phyloP scores from a whole-genome alignment of 2,888 invertebrate species.

The Cylloceria caligata region DNA sequence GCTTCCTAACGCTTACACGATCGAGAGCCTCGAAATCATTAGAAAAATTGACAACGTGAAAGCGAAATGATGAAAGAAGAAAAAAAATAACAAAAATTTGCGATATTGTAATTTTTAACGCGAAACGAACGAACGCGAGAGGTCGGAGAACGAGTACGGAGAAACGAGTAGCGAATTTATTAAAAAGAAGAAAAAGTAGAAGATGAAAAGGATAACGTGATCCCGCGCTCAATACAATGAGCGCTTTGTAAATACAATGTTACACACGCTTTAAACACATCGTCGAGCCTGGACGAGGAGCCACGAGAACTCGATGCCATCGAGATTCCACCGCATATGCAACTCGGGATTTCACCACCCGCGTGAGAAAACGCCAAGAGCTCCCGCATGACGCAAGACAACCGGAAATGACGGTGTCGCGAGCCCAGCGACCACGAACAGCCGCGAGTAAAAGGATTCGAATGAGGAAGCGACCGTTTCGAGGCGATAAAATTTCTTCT shows the following conservation, averaged over 20 bases:
- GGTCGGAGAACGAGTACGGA: constrained; percentile 61
- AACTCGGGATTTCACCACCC: constrained; percentile 10
- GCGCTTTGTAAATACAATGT: constrained; percentile 82
- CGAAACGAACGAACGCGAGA: constrained; percentile 56
- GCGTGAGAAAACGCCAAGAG: constrained; percentile 6
- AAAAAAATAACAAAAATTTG: background rate
- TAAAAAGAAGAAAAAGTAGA: constrained; percentile 63
- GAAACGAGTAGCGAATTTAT: constrained; percentile 31
- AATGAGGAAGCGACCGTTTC: constrained; percentile 42
- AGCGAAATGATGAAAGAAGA: constrained; percentile 14
- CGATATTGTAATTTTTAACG: background rate
- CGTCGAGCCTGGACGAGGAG: constrained; percentile 23
- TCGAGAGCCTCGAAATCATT: constrained; percentile 29
- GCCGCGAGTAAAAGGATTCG: constrained; percentile 31
- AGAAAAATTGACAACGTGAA: constrained; percentile 18
- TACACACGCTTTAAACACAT: constrained; percentile 66
- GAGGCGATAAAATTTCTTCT: constrained; percentile 44
- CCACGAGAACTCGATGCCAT: constrained; percentile 3
- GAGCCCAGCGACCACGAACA: background rate
- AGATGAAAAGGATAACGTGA: constrained; percentile 78
- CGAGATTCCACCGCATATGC: too few relatives aligned
- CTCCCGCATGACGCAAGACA: constrained; percentile 25
- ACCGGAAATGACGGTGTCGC: constrained; percentile 31
- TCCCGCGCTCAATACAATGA: constrained; percentile 73
- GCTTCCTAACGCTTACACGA: constrained; percentile 7